Conservation (phyloP, 2,888 invertebrate genomes). For the Plemyria rubiginata region DNA sequence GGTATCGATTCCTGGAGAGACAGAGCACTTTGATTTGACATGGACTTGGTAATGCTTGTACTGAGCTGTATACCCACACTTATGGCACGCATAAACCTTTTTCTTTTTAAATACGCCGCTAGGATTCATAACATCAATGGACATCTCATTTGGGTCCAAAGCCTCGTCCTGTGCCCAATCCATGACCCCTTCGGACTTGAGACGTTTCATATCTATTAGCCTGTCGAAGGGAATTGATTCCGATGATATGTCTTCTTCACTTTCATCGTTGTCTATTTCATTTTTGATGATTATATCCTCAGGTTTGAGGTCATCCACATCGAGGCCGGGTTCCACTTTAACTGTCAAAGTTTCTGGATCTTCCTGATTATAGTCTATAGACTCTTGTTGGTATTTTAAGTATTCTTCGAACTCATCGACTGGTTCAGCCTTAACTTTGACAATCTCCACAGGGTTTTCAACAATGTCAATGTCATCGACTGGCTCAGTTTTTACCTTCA, state of each 20-base stretch:
- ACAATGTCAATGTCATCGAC: constrained; percentile 33
- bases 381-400: not conserved
- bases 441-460: constrained; percentile 8
- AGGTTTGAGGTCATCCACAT: not conserved
- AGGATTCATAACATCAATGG: not conserved
- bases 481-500: constrained; percentile 33
- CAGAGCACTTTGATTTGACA: constrained; percentile 1
- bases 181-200: not conserved
- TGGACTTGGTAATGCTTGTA: constrained; percentile 28
- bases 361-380: not conserved
- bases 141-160: constrained; percentile 9
- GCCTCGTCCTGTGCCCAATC: not conserved
- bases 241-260: not conserved
- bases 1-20: not conserved
- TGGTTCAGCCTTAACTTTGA: constrained; percentile 23
- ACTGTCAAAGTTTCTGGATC: constrained; percentile 10
- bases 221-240: not conserved
- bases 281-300: constrained; percentile 20
- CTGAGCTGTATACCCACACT: constrained; percentile 31
- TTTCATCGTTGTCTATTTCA: constrained; percentile 3
- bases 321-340: constrained; percentile 10
- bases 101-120: constrained; percentile 10
- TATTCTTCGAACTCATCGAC: constrained; percentile 12
- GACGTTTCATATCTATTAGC: not conserved
- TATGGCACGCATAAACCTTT: constrained; percentile 27